Conservation (phyloP, 2,113 vertebrate species). For the Grantiella picta region DNA sequence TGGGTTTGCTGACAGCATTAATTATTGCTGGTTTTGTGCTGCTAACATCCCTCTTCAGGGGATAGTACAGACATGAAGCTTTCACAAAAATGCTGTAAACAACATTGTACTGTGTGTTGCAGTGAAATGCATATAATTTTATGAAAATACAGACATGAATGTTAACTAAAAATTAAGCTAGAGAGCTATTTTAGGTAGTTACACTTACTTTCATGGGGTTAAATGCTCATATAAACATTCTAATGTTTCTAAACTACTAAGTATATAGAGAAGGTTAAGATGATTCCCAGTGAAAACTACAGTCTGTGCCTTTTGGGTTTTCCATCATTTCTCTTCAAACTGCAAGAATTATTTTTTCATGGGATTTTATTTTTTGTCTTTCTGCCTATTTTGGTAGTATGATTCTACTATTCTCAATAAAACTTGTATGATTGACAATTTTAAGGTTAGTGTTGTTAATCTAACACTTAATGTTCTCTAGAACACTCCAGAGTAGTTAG, state of each 20-base stretch:
- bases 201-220: neutral
- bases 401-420: neutral
- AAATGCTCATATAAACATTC: neutral
- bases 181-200: neutral
- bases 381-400: neutral
- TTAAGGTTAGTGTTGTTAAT: neutral
- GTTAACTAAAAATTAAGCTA: neutral
- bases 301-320: neutral
- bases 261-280: neutral
- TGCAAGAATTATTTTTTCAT: neutral
- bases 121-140: neutral
- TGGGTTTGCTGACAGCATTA: neutral
- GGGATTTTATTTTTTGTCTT: neutral
- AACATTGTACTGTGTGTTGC: neutral
- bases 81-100: neutral
- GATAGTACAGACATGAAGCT: neutral
- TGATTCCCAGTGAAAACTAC: neutral
- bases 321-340: neutral
- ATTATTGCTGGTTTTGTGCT: neutral
- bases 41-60: neutral
- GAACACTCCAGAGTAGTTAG: neutral
- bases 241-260: neutral
- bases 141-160: neutral
- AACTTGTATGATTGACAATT: neutral
- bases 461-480: neutral